phyloP scores from a whole-genome alignment of 2,113 vertebrate genomes.

The Ifrita kowaldi region DNA sequence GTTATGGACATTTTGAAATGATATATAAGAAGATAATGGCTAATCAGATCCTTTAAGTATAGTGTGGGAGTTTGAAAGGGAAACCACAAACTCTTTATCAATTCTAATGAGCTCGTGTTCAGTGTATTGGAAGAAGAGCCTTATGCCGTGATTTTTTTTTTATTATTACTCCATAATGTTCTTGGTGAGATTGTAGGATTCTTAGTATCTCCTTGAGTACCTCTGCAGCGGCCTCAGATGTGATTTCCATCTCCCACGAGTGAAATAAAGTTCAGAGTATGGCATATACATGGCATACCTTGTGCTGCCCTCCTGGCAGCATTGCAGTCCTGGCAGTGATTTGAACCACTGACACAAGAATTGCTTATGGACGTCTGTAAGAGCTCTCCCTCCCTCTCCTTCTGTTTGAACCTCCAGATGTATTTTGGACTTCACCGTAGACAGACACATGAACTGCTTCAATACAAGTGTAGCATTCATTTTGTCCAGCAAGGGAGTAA shows the following conservation, averaged over 20 bases:
- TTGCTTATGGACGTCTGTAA: neutral
- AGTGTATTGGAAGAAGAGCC: neutral
- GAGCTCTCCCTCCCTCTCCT: neutral
- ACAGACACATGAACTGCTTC: neutral
- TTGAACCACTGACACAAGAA: neutral
- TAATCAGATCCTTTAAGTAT: conserved; percentile 28
- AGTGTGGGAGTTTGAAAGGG: conserved; percentile 40
- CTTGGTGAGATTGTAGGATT: neutral
- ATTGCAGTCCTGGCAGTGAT: neutral
- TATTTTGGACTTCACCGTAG: neutral
- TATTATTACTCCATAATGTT: neutral
- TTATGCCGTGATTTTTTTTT: neutral
- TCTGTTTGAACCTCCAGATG: neutral
- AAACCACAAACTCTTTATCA: conserved; percentile 44
- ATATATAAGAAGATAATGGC: conserved; percentile 15
- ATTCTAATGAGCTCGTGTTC: neutral
- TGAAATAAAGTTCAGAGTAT: neutral
- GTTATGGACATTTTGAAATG: conserved; percentile 21
- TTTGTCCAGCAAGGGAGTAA: neutral
- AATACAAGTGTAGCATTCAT: neutral
- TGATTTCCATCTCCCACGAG: neutral
- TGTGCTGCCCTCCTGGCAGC: neutral
- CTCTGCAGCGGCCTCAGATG: neutral
- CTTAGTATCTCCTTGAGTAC: neutral
- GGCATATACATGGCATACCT: neutral